Base-by-base conservation (phyloP, 2,888 invertebrate genomes). In the Margaritifera margaritifera region DNA sequence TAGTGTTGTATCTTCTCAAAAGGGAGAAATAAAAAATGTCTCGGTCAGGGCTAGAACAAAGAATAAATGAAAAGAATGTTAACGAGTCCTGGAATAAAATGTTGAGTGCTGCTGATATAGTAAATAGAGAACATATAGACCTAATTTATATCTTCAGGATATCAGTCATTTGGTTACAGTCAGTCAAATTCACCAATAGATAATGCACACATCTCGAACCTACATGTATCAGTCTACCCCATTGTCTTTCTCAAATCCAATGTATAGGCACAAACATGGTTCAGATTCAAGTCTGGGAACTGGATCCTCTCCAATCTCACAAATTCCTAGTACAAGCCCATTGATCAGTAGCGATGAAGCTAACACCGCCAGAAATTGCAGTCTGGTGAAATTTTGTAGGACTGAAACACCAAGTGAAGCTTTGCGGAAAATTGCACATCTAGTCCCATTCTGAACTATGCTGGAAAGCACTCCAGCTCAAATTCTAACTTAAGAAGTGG, bases 111-210 rank as follows among this genome's bases (percentile, higher is more conserved):
- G 87, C 88, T 0, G 85, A 86, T 93, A 94, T 86, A 93, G 94
- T 86, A 25, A 84, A 84, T 42, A 87, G 86, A 8, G 88, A 89
- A 57, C 86, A 86, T 70, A 79, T 88, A 22, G 88, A 89, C 77
- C 75, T 89, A 60, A 84, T 90, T 51, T 82, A 86, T 4, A 22
- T 88, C 87, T 3, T 95, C 95, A 0, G 96, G 96, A 8, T 96
- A 96, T 90, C 96, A 96, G 90, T 95, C 95, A 84, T 95, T 95
- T 85, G 95, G 95, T 54, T 95, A 95, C 90, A 95, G 95, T 88
- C 95, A 95, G 89, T 95, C 95, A 79, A 95, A 94, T 82, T 95
- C 95, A 88, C 95, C 95, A 56, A 93, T 95, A 27, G 95, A 95
- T 20, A 69, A 77, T 52, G 61, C 62, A 59, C 75, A 77, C 19